phyloP scores from a whole-genome alignment of 1,140 invertebrate species.

The Eupeodes corollae region DNA sequence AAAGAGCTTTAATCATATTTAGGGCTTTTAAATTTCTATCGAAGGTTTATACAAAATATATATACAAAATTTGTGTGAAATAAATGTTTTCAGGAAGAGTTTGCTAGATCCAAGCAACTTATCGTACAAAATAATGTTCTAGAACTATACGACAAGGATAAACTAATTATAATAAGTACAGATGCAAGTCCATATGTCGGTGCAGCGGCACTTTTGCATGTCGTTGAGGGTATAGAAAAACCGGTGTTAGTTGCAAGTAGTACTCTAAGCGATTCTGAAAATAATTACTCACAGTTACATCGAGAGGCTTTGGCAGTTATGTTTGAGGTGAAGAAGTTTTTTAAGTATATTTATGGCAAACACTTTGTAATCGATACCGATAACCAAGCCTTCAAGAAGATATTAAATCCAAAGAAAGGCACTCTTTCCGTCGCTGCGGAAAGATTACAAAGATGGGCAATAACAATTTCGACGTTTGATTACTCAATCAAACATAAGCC shows the following conservation, averaged over 20 bases:
- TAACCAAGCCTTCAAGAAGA: no score
- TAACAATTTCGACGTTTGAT: conserved; percentile 15
- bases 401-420: conserved; percentile 17
- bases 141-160: conserved; percentile 17
- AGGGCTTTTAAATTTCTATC: no score
- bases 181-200: conserved; percentile 13
- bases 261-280: no score
- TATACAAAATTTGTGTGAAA: conserved; percentile 11
- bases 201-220: conserved; percentile 18
- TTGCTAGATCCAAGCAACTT: conserved; percentile 11
- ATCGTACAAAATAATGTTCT: conserved; percentile 6
- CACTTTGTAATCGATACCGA: no score
- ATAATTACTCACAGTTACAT: conserved; percentile 38
- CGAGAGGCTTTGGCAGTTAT: no score
- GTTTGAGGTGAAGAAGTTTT: conserved; percentile 31
- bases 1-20: no score
- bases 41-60: conserved; percentile 23
- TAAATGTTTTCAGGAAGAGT: conserved; percentile 4
- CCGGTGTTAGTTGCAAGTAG: conserved; percentile 37
- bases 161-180: conserved; percentile 6
- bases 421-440: conserved; percentile 13
- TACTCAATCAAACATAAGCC: no score
- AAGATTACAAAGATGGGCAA: conserved; percentile 15
- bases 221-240: conserved; percentile 16
- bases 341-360: conserved; percentile 30